Evolutionary conservation across 37 sponge, comb jelly and placozoan genomes (phyloP).

Genomic region (Lycopodina hypogea): DNA sequence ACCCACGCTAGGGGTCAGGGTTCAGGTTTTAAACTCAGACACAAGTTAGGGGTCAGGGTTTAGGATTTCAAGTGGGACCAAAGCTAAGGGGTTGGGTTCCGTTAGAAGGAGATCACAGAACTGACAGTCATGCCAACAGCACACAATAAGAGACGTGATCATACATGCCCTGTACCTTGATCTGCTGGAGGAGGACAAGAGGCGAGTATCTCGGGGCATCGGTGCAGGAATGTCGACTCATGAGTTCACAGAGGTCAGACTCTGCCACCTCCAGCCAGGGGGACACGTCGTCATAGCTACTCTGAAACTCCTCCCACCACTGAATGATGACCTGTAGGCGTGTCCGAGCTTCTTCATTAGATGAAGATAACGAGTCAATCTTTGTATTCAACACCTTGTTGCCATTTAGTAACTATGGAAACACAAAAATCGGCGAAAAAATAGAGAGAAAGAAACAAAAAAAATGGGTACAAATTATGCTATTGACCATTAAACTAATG

Average conservation of each 20-base stretch:
- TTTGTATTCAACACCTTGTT: constrained; percentile 5
- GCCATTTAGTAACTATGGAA: constrained; percentile 10
- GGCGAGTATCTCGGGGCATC: constrained; percentile 17
- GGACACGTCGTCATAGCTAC: constrained; percentile 21
- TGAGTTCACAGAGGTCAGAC: constrained; percentile 4
- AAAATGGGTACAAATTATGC: neutral
- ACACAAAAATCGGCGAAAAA: neutral
- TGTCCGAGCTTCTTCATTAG: neutral
- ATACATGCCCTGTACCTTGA: constrained; percentile 23
- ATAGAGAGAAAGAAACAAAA: neutral
- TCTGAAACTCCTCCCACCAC: constrained; percentile 47
- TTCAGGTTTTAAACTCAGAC: no score
- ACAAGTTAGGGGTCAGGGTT: no score
- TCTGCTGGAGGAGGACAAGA: constrained; percentile 3
- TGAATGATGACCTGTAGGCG: constrained; percentile 34
- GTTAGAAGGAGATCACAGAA: no score
- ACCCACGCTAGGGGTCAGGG: no score
- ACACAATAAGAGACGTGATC: neutral
- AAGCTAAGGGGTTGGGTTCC: no score
- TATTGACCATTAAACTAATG: neutral
- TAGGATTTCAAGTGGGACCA: no score
- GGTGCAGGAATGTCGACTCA: neutral
- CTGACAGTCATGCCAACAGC: neutral
- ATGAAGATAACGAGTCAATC: constrained; percentile 4
- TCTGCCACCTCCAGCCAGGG: constrained; percentile 44